These are phyloP conservation scores for Adelognathus sp. DNA, from an alignment of 2,888 invertebrate species.

Conservation along the genomic window DNA sequence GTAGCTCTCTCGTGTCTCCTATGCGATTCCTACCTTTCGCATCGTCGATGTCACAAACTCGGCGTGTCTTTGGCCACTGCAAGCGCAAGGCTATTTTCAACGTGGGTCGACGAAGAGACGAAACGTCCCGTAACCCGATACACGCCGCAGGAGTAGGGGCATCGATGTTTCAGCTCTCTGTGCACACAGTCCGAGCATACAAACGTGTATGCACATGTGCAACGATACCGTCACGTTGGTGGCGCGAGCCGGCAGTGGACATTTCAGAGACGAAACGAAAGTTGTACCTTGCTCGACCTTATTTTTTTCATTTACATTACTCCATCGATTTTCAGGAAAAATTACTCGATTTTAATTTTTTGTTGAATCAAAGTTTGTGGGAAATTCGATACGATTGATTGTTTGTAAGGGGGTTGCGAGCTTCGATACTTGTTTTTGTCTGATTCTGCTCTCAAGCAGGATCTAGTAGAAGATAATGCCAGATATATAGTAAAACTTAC, in stretches of 20 bases:
- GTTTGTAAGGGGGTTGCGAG: too few species aligned
- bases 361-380: background rate
- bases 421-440: too few species aligned
- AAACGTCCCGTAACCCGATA: constrained; percentile 71
- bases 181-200: constrained; percentile 19
- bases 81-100: constrained; percentile 71
- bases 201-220: background rate
- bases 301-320: too few species aligned
- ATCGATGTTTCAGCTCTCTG: constrained; percentile 53
- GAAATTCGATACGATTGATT: too few species aligned
- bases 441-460: too few species aligned
- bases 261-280: background rate
- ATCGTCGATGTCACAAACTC: constrained; percentile 66
- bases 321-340: too few species aligned
- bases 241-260: background rate
- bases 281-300: too few species aligned
- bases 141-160: constrained; percentile 62
- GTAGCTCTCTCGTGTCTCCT: constrained; percentile 39
- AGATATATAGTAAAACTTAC: too few species aligned
- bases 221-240: background rate
- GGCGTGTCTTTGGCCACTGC: constrained; percentile 65
- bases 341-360: too few species aligned
- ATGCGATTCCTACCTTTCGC: constrained; percentile 55
- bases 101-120: constrained; percentile 61
- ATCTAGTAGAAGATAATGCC: too few species aligned